Evolutionary conservation across 2,888 invertebrate genomes (phyloP), one percentile per base, ranked within the genome.

Genomic region (Lagria hirta): DNA sequence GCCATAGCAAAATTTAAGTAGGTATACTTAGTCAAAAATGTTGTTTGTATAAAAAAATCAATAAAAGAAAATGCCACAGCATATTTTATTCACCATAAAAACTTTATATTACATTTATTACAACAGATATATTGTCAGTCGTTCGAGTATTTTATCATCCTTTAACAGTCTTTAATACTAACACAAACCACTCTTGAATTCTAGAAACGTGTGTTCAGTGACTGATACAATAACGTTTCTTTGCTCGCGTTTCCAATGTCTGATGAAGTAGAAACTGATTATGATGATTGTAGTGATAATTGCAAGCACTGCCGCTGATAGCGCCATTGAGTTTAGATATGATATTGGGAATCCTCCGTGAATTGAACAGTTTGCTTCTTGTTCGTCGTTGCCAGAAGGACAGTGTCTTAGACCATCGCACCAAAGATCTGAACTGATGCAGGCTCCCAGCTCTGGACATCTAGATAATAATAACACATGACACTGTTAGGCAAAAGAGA

Each of bases 381-480:
- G 84, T 71, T 88, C 88, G 65, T 88, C 89, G 68, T 81, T 86
- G 1, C 88, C 88, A 3, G 87, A 86, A 7, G 88, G 88, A 64
- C 89, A 89, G 62, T 89, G 87, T 1, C 79, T 74, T 23, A 82
- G 77, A 0, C 88, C 87, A 64, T 89, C 88, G 68, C 88, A 89
- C 88, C 88, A 88, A 3, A 89, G 67, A 1, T 83, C 79, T 1
- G 84, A 77, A 49, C 83, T 85, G 58, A 88, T 88, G 66, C 88
- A 89, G 0, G 88, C 88, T 49, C 87, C 85, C 34, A 88, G 72
- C 65, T 88, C 88, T 1, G 88, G 88, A 60, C 88, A 88, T 63
- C 86, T 86, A 72, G 70, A 64, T n/a, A 18, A 18, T 18, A 18
- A n/a, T n/a, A n/a, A 18, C 20, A n/a, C n/a, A 18, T 18, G 4